Base-by-base conservation (phyloP, 2,888 invertebrate genomes). In the Pseudococcus longispinus region DNA sequence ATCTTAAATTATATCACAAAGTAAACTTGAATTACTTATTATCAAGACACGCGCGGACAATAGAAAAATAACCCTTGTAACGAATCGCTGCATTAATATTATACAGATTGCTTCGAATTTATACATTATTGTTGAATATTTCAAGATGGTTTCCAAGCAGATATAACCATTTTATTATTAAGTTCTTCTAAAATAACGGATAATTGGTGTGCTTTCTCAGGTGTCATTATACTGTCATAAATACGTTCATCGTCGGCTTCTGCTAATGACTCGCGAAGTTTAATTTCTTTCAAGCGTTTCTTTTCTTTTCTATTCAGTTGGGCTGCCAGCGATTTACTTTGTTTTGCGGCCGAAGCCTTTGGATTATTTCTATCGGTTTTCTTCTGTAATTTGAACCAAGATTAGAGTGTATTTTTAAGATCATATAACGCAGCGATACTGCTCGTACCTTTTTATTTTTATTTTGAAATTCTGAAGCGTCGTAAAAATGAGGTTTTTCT, bases 401-500 rank as follows among this genome's bases (percentile, higher is more conserved):
- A 37, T 55, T 60, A 65, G 55, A 20, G 11, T 3, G n/a, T 5
- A 23, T 32, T 46, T n/a, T n/a, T 37, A 6, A 42, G 18, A 32
- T 26, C 55, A 8, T 13, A 32, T 5, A 84, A 8, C 1, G 9
- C 9, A 87, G 4, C 23, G 13, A 83, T 83, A 15, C 9, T 65
- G 42, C 29, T 29, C 23, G 51, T 60, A 88, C 88, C 83, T 86
- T 88, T 83, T 88, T 88, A 11, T 85, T 87, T 90, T 95, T 94
- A 89, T 95, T 95, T 90, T 95, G 95, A 90, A 94, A 95, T 89
- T 95, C 95, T 88, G 95, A 93, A 0, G 95, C 94, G 91, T 96
- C 96, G 89, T 96, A 96, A 90, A 95, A 96, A 92, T 96, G 95
- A 1, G 95, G 95, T 89, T 95, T 95, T 23, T 95, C 94, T 87